These are phyloP conservation scores for Tuta absoluta DNA, from an alignment of 2,888 invertebrate species.

Conservation along the genomic window DNA sequence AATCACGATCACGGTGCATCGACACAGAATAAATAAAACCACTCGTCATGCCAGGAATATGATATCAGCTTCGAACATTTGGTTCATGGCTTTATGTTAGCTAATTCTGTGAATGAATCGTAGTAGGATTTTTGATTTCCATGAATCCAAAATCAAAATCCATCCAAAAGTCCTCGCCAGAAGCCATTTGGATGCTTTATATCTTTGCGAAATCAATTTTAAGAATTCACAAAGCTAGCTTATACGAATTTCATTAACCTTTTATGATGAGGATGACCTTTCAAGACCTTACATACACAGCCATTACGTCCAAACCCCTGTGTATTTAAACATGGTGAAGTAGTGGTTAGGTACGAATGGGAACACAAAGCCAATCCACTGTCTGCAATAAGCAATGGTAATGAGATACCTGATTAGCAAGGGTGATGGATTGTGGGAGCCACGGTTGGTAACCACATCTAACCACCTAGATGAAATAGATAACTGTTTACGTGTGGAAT, in stretches of 20 bases:
- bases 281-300: neutral
- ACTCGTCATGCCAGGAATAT: slow-evolving; percentile 20
- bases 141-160: too few relatives aligned
- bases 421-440: slow-evolving; percentile 27
- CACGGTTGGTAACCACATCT: slow-evolving; percentile 22
- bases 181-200: too few relatives aligned
- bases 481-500: slow-evolving; percentile 1
- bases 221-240: slow-evolving; percentile 20
- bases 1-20: slow-evolving; percentile 30
- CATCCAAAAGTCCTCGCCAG: neutral
- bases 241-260: slow-evolving; percentile 25
- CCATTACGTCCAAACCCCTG: slow-evolving; percentile 1
- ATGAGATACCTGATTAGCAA: slow-evolving; percentile 29
- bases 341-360: slow-evolving; percentile 6
- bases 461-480: slow-evolving; percentile 19
- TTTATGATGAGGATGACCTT: slow-evolving; percentile 25
- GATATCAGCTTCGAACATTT: slow-evolving; percentile 19
- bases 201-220: neutral
- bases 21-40: slow-evolving; percentile 12
- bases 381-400: slow-evolving; percentile 28
- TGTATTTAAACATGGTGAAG: slow-evolving; percentile 12
- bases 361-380: slow-evolving; percentile 21
- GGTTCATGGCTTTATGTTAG: neutral
- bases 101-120: neutral
- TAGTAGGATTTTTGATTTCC: neutral